These are phyloP conservation scores for Xyrauchen texanus DNA, from an alignment of 2,113 vertebrate species.

Conservation along the genomic window DNA sequence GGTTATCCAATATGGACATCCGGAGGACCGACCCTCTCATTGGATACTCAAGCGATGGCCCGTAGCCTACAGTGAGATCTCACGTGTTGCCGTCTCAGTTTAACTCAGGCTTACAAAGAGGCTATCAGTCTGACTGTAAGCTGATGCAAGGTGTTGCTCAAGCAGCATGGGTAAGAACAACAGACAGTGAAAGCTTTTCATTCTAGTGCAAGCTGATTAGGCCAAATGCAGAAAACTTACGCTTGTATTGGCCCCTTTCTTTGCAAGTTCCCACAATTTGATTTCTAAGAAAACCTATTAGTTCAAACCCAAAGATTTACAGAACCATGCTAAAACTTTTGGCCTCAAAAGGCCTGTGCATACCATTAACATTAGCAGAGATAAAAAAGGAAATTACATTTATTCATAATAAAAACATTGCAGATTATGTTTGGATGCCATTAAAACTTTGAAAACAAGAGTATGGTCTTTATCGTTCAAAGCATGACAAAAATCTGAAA, in stretches of 20 bases:
- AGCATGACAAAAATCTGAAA: too few species aligned
- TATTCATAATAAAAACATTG: too few species aligned
- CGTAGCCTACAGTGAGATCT: conserved; percentile 2
- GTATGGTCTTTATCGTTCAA: too few species aligned
- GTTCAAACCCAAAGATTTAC: background rate
- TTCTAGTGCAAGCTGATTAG: conserved; percentile 40
- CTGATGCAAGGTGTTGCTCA: conserved; percentile 1
- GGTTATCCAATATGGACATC: background rate
- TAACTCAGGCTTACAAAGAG: too few species aligned
- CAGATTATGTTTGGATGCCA: too few species aligned
- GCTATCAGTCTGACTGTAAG: conserved; percentile 1
- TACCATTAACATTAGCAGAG: background rate
- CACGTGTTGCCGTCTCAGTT: background rate
- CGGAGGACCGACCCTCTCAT: background rate
- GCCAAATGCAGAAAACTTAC: conserved; percentile 15
- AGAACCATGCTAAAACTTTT: too few species aligned
- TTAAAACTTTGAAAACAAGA: too few species aligned
- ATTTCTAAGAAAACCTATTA: conserved; percentile 12
- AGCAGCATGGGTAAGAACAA: conserved; percentile 17
- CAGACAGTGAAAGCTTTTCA: conserved; percentile 18
- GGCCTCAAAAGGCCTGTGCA: background rate
- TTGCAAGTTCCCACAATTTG: conserved; percentile 26
- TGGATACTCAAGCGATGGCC: background rate
- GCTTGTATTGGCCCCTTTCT: conserved; percentile 8
- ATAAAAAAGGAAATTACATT: too few species aligned